These are phyloP conservation scores for Latrodectus hesperus DNA, from an alignment of 2,888 invertebrate species.

Conservation along the genomic window DNA sequence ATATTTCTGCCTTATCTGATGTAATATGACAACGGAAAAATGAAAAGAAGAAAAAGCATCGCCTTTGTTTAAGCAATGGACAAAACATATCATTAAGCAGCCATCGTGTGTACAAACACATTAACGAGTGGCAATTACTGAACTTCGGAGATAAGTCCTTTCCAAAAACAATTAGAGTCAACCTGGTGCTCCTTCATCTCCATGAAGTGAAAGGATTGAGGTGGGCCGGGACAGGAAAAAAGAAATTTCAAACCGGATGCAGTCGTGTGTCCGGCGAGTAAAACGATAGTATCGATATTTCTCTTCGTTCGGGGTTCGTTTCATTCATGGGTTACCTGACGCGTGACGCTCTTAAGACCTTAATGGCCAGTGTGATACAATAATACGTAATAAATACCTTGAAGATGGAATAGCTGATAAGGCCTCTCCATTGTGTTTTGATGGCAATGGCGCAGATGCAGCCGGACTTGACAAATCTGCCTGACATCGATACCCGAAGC, in stretches of 20 bases:
- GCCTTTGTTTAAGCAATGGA: constrained; percentile 9
- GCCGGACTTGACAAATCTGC: constrained; percentile 25
- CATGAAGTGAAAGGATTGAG: neutral
- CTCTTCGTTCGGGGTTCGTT: constrained; percentile 14
- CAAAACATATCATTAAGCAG: constrained; percentile 37
- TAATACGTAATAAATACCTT: constrained; percentile 67
- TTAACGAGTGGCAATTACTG: constrained; percentile 35
- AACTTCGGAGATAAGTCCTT: constrained; percentile 1
- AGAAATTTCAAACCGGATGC: constrained; percentile 60
- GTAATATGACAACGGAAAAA: too few species aligned
- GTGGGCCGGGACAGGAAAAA: constrained; percentile 8
- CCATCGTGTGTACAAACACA: constrained; percentile 32
- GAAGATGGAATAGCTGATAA: constrained; percentile 37
- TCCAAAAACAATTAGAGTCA: constrained; percentile 24
- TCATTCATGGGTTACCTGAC: constrained; percentile 56
- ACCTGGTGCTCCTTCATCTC: neutral
- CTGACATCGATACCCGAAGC: constrained; percentile 42
- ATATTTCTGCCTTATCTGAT: too few species aligned
- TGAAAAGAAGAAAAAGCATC: neutral
- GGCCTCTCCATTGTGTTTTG: constrained; percentile 39
- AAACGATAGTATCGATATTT: constrained; percentile 58
- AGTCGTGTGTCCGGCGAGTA: constrained; percentile 57
- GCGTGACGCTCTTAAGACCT: constrained; percentile 58
- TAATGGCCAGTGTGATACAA: constrained; percentile 63
- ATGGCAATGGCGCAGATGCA: constrained; percentile 45